Percentiles rank a stretch among this genome's conserved stretches.
Evolutionary conservation across 2,797 vertebrate species (phyloP).

Genomic region (Rhabdophis nuchalis): DNA sequence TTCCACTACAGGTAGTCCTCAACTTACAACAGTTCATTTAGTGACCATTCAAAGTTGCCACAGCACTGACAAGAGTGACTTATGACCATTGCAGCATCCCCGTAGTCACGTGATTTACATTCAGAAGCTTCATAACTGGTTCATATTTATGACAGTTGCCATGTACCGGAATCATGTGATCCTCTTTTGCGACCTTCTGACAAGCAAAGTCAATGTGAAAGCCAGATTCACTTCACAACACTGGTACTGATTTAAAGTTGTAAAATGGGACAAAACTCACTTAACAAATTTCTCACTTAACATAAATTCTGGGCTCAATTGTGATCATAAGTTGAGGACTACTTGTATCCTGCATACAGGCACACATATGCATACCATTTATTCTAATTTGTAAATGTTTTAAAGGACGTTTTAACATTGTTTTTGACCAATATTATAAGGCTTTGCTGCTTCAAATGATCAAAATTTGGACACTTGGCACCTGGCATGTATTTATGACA

Average conservation of each 20-base stretch:
- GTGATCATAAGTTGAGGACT: too few species aligned
- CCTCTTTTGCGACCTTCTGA: too few species aligned
- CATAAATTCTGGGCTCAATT: too few species aligned
- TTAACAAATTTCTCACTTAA: too few species aligned
- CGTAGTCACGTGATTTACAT: too few species aligned
- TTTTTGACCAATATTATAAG: not conserved
- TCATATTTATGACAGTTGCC: too few species aligned
- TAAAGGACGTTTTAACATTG: too few species aligned
- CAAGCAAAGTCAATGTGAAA: too few species aligned
- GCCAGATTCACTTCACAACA: too few species aligned
- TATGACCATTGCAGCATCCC: not conserved
- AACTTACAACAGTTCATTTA: not conserved
- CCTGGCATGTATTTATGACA: not conserved
- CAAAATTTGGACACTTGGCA: not conserved
- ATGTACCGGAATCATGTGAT: not conserved
- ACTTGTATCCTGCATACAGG: not conserved
- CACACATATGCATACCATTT: not conserved
- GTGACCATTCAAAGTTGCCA: not conserved
- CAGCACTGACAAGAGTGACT: not conserved
- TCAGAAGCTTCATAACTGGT: too few species aligned
- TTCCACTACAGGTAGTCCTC: not conserved
- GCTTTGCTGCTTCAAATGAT: not conserved
- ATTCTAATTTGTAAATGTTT: not conserved
- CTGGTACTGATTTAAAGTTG: too few species aligned
- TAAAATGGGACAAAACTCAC: too few species aligned